Evolutionary conservation across 2,888 invertebrate genomes (phyloP).

Genomic region (Euplexia lucipara): DNA sequence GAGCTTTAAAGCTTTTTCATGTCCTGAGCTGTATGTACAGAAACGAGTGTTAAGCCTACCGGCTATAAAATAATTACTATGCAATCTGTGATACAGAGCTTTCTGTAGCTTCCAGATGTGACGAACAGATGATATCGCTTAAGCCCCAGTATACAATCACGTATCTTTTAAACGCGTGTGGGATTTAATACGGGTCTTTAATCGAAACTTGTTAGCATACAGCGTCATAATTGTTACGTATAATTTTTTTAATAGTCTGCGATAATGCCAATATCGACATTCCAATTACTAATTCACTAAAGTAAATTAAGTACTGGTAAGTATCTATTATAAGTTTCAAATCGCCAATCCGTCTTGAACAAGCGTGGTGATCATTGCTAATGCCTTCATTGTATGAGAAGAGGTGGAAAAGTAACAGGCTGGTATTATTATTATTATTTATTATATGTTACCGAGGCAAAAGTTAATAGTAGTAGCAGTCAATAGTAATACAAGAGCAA

Average conservation of each 20-base stretch:
- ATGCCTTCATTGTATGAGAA: too few species aligned
- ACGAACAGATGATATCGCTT: conserved; percentile 24
- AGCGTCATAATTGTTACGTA: conserved; percentile 16
- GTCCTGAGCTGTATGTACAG: conserved; percentile 6
- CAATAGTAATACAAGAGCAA: conserved; percentile 1
- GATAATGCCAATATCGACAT: conserved; percentile 26
- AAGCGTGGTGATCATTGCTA: too few species aligned
- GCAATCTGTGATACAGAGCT: conserved; percentile 31
- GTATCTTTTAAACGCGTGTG: conserved; percentile 30
- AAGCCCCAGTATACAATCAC: conserved; percentile 32
- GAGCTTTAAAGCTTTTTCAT: conserved; percentile 21
- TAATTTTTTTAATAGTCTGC: background rate
- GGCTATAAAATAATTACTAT: conserved; percentile 21
- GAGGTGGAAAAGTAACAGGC: too few species aligned
- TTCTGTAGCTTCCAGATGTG: conserved; percentile 29
- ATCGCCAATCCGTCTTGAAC: too few species aligned
- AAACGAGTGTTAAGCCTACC: conserved; percentile 5
- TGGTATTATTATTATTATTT: too few species aligned
- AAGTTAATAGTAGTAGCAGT: conserved; percentile 16
- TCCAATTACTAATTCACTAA: conserved; percentile 42
- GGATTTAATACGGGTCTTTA: conserved; percentile 24
- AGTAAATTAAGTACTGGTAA: conserved; percentile 12
- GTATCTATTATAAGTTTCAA: too few species aligned
- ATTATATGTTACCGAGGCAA: conserved; percentile 7
- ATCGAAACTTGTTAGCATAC: conserved; percentile 21